Percentiles rank a stretch among this genome's conserved stretches.
Evolutionary conservation across 2,113 vertebrate genomes (phyloP).

Genomic region (Strix uralensis): DNA sequence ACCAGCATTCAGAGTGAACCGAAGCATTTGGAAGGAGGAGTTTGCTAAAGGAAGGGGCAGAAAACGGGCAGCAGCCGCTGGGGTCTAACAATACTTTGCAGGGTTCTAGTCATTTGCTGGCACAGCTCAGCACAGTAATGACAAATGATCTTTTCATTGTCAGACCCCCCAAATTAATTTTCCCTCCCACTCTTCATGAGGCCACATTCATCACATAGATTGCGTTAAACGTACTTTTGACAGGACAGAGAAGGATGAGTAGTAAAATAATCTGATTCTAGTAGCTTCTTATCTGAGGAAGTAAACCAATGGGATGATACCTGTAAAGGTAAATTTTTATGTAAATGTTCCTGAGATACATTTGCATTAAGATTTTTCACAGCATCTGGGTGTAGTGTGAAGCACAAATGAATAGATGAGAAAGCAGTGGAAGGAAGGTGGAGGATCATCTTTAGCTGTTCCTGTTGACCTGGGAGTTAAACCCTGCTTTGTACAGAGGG

Average conservation of each 20-base stretch:
- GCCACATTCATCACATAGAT: slow-evolving; percentile 67
- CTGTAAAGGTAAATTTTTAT: slow-evolving; percentile 38
- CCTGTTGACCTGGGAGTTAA: neutral
- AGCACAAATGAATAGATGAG: neutral
- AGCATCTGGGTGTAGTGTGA: neutral
- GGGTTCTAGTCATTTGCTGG: neutral
- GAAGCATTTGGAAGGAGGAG: slow-evolving; percentile 3
- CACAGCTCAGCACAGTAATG: slow-evolving; percentile 38
- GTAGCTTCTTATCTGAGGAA: slow-evolving; percentile 26
- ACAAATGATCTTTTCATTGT: slow-evolving; percentile 74
- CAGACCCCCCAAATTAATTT: slow-evolving; percentile 63
- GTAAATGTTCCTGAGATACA: neutral
- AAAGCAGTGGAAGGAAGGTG: neutral
- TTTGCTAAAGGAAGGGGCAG: slow-evolving; percentile 27
- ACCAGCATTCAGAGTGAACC: slow-evolving; percentile 27
- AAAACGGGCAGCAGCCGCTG: neutral
- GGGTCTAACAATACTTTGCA: neutral
- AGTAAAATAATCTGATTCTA: slow-evolving; percentile 48
- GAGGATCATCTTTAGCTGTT: neutral
- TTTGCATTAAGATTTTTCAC: neutral
- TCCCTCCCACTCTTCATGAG: slow-evolving; percentile 44
- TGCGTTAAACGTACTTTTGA: slow-evolving; percentile 57
- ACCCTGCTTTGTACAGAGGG: neutral
- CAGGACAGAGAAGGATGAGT: slow-evolving; percentile 44
- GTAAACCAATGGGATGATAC: neutral